Evolutionary conservation across 2,888 invertebrate genomes (phyloP).

Genomic region (Scaeva pyrastri): DNA sequence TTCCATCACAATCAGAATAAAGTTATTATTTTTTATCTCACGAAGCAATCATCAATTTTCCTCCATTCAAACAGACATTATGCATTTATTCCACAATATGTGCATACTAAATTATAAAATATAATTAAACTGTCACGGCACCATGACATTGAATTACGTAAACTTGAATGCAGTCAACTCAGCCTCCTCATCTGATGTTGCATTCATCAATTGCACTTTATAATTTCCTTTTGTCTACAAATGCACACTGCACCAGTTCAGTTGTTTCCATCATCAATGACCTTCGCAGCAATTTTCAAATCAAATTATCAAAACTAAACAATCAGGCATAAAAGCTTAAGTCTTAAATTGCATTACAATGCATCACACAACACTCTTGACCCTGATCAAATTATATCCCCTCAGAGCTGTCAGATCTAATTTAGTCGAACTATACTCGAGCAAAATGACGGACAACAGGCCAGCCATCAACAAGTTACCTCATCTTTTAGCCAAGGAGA

Average conservation of each 20-base stretch:
- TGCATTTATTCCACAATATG: constrained; percentile 43
- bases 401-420: constrained; percentile 28
- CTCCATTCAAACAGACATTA: constrained; percentile 30
- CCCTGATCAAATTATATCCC: constrained; percentile 71
- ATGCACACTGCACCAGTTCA: background rate
- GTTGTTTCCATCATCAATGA: constrained; percentile 17
- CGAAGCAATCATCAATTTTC: constrained; percentile 47
- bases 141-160: constrained; percentile 59
- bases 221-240: background rate
- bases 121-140: constrained; percentile 46
- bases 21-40: constrained; percentile 40
- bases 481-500: constrained; percentile 35
- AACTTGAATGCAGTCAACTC: constrained; percentile 13
- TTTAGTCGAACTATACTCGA: constrained; percentile 11
- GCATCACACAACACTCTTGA: constrained; percentile 41
- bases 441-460: constrained; percentile 8
- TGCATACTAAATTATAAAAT: constrained; percentile 60
- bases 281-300: constrained; percentile 52
- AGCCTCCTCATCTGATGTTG: constrained; percentile 9
- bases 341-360: constrained; percentile 63
- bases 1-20: constrained; percentile 28
- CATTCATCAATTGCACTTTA: background rate
- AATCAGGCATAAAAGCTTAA: constrained; percentile 17
- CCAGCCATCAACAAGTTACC: constrained; percentile 9
- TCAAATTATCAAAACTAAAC: constrained; percentile 43